Evolutionary conservation across 2,888 invertebrate genomes (phyloP), one percentile per base, ranked within the genome.

Genomic region (Diaprepes abbreviatus): DNA sequence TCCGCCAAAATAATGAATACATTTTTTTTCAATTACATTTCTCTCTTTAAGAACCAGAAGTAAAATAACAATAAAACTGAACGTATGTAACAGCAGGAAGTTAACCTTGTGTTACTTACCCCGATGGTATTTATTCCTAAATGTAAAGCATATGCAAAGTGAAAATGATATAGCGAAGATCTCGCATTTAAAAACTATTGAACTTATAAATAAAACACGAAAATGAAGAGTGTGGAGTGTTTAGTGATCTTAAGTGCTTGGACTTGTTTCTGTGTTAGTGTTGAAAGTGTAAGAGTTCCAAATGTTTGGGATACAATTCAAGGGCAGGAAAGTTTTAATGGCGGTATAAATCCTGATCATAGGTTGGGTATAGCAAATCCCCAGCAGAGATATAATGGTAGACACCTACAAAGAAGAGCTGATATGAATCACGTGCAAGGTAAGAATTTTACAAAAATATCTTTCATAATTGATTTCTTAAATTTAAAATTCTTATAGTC

Each of bases 231-330:
- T 21, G 9, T 55, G 12, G 40, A 54, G 54, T 40, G 43, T 14
- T 7, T 55, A 19, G 40, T 55, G 55, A 38, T 64, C 17, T 54
- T 55, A 17, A 54, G 64, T 35, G 43, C 21, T 14, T 64, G 64
- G 55, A 43, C 55, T 55, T 55, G 31, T 33, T n/a, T n/a, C n/a
- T n/a, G n/a, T n/a, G 24, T 45, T 45, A 43, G 52, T 52, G 52
- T 31, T 33, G 4, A 28, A 31, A 38, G 59, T 40, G 24, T 60
- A 9, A 17, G 43, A 14, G 59, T 66, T 28, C 66, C 66, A 21
- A 40, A 10, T 54, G 21, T 50, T 9, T 66, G 66, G 66, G 59
- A 40, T 19, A 17, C 1, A 54, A 14, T 17, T n/a, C 35, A 28
- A 16, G 43, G 17, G 12, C 36, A 21, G 33, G 21, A 55, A 5